phyloP scores from a whole-genome alignment of 2,888 invertebrate species.

The Philaethria dido region DNA sequence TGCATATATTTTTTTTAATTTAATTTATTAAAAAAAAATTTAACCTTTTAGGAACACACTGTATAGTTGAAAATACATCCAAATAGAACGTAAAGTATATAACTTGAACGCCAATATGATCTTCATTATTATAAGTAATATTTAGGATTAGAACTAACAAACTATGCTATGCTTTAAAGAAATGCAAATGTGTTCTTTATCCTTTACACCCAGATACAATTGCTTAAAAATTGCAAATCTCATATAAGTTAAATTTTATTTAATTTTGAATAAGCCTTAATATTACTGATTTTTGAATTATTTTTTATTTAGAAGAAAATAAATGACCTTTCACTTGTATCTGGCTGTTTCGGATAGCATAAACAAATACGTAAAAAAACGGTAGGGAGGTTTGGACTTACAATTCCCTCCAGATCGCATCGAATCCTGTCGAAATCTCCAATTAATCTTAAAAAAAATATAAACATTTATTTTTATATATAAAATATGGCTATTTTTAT shows the following conservation, averaged over 20 bases:
- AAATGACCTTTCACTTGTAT: background rate
- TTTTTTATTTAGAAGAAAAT: too few relatives aligned
- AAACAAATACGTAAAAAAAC: constrained; percentile 17
- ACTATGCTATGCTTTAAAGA: constrained; percentile 11
- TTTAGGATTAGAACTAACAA: background rate
- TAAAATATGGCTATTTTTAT: constrained; percentile 4
- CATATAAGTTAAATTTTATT: too few relatives aligned
- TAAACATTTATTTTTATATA: constrained; percentile 29
- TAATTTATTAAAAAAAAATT: background rate
- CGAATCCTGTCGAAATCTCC: constrained; percentile 28
- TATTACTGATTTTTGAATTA: too few relatives aligned
- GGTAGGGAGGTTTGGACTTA: constrained; percentile 20
- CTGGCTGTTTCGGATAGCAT: background rate
- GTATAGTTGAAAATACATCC: constrained; percentile 12
- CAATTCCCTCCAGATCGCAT: constrained; percentile 39
- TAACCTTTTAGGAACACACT: background rate
- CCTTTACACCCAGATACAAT: background rate
- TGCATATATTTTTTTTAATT: too few relatives aligned
- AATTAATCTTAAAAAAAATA: constrained; percentile 16
- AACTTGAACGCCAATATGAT: constrained; percentile 12
- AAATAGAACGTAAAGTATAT: background rate
- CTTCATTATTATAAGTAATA: background rate
- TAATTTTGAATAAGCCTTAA: too few relatives aligned
- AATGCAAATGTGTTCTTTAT: constrained; percentile 9
- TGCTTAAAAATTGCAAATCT: too few relatives aligned